These are phyloP conservation scores for Platichthys flesus DNA, from an alignment of 2,113 vertebrate genomes.

Conservation along the genomic window DNA sequence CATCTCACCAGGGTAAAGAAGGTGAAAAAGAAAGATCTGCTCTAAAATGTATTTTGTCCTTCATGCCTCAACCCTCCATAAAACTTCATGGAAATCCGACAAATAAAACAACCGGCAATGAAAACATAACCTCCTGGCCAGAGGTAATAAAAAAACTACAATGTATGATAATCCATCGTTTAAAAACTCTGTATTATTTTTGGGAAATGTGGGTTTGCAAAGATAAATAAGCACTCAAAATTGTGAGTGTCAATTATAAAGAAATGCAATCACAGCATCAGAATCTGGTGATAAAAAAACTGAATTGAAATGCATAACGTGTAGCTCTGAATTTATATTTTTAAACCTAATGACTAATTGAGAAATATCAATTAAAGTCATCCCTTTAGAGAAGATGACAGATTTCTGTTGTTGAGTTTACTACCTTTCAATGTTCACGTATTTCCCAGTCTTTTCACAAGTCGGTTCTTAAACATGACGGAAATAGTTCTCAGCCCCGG, in stretches of 20 bases:
- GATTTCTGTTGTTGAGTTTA: background rate
- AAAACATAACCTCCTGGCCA: too few relatives aligned
- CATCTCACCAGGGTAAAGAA: too few relatives aligned
- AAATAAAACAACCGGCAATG: background rate
- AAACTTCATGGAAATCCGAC: background rate
- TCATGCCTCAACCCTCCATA: background rate
- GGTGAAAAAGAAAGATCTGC: background rate
- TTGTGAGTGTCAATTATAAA: background rate
- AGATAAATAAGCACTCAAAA: background rate
- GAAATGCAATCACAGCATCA: background rate
- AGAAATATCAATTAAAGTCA: background rate
- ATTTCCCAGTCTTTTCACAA: background rate
- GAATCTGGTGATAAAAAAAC: background rate
- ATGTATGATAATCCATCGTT: background rate
- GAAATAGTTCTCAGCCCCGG: background rate
- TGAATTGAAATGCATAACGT: background rate
- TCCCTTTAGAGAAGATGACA: background rate
- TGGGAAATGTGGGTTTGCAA: background rate
- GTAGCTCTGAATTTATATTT: background rate
- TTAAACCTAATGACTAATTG: background rate
- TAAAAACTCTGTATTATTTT: background rate
- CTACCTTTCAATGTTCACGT: background rate
- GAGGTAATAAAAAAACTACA: background rate
- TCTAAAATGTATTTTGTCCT: background rate
- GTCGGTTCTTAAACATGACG: constrained; percentile 3